Percentiles rank a stretch among this genome's conserved stretches.
Conservation (phyloP, 2,888 invertebrate species). For the Chromoteleia sp. region DNA sequence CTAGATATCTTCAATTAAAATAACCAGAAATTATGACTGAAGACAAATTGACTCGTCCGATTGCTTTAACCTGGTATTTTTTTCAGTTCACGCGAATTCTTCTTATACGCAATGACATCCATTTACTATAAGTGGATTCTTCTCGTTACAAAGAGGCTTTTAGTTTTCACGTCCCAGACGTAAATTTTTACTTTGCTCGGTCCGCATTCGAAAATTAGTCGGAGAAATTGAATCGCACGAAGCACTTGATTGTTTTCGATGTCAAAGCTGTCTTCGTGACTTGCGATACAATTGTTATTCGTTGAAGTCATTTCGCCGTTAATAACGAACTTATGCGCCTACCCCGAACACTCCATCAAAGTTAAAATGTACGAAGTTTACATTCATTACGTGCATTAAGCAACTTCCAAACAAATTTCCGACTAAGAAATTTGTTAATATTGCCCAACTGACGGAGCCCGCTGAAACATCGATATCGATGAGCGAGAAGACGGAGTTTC, state of each 20-base stretch:
- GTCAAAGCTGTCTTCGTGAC: neutral
- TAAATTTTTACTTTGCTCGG: neutral
- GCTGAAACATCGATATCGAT: constrained; percentile 21
- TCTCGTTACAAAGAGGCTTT: too few species aligned
- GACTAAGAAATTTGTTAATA: constrained; percentile 44
- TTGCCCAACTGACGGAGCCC: constrained; percentile 10
- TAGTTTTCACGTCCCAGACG: too few species aligned
- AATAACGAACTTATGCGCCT: constrained; percentile 34
- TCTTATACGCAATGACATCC: too few species aligned
- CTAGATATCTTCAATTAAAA: too few species aligned
- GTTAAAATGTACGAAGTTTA: constrained; percentile 40
- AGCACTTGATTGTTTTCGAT: neutral
- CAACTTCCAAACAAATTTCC: constrained; percentile 40
- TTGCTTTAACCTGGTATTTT: too few species aligned
- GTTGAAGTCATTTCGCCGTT: constrained; percentile 20
- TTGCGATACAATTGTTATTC: constrained; percentile 25
- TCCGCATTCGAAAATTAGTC: constrained; percentile 8
- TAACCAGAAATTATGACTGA: too few species aligned
- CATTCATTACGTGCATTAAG: constrained; percentile 34
- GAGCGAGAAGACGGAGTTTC: constrained; percentile 3
- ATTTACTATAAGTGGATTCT: too few species aligned
- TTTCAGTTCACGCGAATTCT: too few species aligned
- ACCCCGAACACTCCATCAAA: constrained; percentile 29
- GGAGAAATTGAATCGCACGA: constrained; percentile 9
- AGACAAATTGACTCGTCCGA: too few species aligned